Evolutionary conservation across 2,113 vertebrate genomes (phyloP).

Genomic region (Oenanthe oenanthe): DNA sequence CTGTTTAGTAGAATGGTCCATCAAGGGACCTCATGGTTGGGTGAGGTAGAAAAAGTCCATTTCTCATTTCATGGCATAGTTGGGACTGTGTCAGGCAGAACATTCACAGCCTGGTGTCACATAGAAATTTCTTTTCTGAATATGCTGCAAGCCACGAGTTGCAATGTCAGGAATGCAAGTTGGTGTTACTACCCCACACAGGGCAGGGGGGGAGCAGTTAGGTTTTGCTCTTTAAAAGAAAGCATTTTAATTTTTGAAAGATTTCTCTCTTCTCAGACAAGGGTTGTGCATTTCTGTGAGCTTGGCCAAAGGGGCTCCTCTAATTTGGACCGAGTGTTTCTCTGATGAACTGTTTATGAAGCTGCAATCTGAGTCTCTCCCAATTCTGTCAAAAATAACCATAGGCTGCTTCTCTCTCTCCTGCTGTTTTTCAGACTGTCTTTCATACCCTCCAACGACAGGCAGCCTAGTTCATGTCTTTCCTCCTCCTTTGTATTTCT

Average conservation of each 20-base stretch:
- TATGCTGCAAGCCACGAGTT: not conserved
- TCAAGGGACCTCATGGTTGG: not conserved
- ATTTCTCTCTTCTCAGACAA: not conserved
- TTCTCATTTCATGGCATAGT: not conserved
- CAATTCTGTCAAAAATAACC: conserved; percentile 57
- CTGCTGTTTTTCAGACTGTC: conserved; percentile 50
- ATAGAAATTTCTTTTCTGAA: not conserved
- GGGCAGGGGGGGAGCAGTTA: not conserved
- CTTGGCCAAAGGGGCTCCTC: conserved; percentile 20
- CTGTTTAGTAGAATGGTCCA: not conserved
- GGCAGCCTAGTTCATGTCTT: conserved; percentile 53
- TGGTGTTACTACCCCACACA: not conserved
- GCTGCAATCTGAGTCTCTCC: conserved; percentile 38
- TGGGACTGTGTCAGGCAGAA: not conserved
- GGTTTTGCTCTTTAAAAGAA: not conserved
- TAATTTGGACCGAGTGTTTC: conserved; percentile 11
- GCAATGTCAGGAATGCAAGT: not conserved
- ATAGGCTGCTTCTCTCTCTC: conserved; percentile 48
- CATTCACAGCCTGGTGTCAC: not conserved
- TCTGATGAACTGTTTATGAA: conserved; percentile 40
- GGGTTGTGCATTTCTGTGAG: not conserved
- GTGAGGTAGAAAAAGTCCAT: not conserved
- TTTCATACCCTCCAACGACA: conserved; percentile 62
- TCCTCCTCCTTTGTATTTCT: not conserved
- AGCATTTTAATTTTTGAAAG: not conserved